Evolutionary conservation across 1,140 invertebrate genomes (phyloP).

Genomic region (Drosophila arizonae): DNA sequence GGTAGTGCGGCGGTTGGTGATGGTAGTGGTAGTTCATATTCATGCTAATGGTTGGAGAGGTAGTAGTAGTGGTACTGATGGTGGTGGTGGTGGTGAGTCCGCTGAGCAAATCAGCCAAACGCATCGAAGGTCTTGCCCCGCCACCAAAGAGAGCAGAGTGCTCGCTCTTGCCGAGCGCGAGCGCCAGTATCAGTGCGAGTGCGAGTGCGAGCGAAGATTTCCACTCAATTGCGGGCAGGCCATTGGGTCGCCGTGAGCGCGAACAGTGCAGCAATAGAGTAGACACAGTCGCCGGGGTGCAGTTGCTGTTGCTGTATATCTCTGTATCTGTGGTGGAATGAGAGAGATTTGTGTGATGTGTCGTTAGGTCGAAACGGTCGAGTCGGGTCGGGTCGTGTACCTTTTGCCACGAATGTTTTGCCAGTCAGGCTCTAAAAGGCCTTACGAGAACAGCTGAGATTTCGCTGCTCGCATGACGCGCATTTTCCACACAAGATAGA

Average conservation of each 20-base stretch:
- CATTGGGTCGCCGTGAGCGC: constrained; percentile 10
- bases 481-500: constrained; percentile 61
- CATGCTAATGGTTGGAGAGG: not conserved
- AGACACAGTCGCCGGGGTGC: constrained; percentile 27
- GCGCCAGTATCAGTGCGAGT: constrained; percentile 16
- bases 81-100: constrained; percentile 31
- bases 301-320: constrained; percentile 3
- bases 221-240: constrained; percentile 55
- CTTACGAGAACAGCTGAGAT: constrained; percentile 83
- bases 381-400: constrained; percentile 84
- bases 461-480: constrained; percentile 82
- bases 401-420: constrained; percentile 83
- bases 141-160: constrained; percentile 42
- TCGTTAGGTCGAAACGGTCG: constrained; percentile 83
- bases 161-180: constrained; percentile 6
- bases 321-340: constrained; percentile 65
- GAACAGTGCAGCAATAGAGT: constrained; percentile 44
- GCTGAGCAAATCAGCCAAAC: constrained; percentile 77
- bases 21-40: constrained; percentile 38
- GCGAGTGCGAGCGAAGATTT: constrained; percentile 55
- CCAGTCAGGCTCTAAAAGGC: constrained; percentile 83
- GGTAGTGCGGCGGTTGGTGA: constrained; percentile 21
- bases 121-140: constrained; percentile 82
- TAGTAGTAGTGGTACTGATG: constrained; percentile 26
- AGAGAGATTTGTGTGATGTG: constrained; percentile 83